A percentile compares a stretch with the other conserved stretches of the same genome.
Conservation (phyloP, 1,140 invertebrate species). For the Glossosoma conforme region DNA sequence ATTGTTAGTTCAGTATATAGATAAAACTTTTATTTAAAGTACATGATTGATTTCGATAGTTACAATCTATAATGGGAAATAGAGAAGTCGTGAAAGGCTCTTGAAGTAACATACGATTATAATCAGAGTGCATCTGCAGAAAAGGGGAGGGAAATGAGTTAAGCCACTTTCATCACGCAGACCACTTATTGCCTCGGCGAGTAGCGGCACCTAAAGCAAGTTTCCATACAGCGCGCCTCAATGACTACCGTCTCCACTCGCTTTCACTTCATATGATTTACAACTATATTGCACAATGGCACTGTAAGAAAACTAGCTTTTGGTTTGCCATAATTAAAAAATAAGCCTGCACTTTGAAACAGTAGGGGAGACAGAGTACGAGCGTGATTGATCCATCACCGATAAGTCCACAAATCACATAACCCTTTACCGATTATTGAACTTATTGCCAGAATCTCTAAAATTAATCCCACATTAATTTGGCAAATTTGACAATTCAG, state of each 20-base stretch:
- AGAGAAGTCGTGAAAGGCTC: conserved; percentile 41
- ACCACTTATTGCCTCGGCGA: conserved; percentile 36
- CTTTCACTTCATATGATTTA: too few relatives aligned
- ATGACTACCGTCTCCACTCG: too few relatives aligned
- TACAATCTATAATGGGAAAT: conserved; percentile 50
- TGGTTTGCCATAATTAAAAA: neutral
- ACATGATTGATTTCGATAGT: conserved; percentile 49
- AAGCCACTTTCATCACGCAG: conserved; percentile 36
- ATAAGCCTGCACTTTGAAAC: conserved; percentile 3
- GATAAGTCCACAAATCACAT: conserved; percentile 45
- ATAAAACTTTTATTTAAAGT: conserved; percentile 50
- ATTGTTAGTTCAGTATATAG: conserved; percentile 53
- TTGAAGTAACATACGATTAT: conserved; percentile 43
- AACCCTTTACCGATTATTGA: neutral
- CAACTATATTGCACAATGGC: too few relatives aligned
- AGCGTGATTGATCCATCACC: too few relatives aligned
- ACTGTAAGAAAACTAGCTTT: conserved; percentile 1
- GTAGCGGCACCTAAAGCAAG: too few relatives aligned
- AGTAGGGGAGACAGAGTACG: neutral
- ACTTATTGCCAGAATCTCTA: conserved; percentile 6
- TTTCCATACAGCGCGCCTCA: too few relatives aligned
- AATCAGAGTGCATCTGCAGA: conserved; percentile 20
- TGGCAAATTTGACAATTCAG: neutral
- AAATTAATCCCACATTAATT: conserved; percentile 29
- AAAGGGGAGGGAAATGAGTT: conserved; percentile 34